Percentiles rank a stretch among this genome's conserved stretches.
phyloP scores from a whole-genome alignment of 30 jellyfish, hydroid and myxozoan species.

The Mastigias papua region DNA sequence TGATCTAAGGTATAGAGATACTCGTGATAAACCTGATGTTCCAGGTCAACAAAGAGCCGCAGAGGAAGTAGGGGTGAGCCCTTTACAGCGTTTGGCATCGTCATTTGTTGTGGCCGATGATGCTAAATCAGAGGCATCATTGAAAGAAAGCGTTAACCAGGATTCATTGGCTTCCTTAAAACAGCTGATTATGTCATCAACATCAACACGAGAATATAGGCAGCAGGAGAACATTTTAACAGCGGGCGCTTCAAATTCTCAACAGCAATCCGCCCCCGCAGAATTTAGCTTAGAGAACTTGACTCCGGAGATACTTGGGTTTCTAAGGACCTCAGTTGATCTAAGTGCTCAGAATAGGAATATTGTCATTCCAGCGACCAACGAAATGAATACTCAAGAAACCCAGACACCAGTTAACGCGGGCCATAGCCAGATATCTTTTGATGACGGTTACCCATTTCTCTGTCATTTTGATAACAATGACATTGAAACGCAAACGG shows the following conservation, averaged over 20 bases:
- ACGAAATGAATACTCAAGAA: slow-evolving; percentile 43
- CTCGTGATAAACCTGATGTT: neutral
- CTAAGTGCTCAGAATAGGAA: neutral
- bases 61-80: neutral
- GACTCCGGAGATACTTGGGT: slow-evolving; percentile 43
- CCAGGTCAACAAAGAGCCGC: neutral
- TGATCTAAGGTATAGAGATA: neutral
- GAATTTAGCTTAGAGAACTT: slow-evolving; percentile 43
- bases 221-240: neutral
- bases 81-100: neutral
- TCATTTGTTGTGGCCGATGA: neutral
- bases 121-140: neutral
- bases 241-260: neutral
- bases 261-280: neutral
- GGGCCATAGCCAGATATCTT: slow-evolving; percentile 15
- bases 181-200: neutral
- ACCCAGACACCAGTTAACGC: slow-evolving; percentile 38
- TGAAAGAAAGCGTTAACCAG: neutral
- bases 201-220: neutral
- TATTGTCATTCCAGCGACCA: neutral
- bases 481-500: slow-evolving; percentile 58
- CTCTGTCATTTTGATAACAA: slow-evolving; percentile 27
- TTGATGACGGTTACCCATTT: slow-evolving; percentile 15
- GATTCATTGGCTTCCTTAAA: neutral
- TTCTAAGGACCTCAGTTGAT: slow-evolving; percentile 15